Evolutionary conservation across 2,888 invertebrate species (phyloP).

Genomic region (Piscicola geometra): DNA sequence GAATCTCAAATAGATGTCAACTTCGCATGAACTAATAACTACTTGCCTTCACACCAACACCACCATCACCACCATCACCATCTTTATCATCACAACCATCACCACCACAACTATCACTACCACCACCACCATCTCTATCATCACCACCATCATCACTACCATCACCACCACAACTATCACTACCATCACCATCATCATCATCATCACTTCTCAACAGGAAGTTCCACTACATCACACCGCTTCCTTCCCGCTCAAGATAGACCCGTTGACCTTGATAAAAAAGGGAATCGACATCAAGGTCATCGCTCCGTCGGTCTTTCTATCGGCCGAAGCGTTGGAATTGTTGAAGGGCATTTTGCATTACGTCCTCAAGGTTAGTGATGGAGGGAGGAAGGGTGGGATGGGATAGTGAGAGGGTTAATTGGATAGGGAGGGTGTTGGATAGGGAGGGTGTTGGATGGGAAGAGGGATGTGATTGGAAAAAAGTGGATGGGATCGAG

Average conservation of each 20-base stretch:
- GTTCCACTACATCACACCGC: not conserved
- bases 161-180: not conserved
- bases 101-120: not conserved
- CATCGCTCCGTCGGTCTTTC: conserved; percentile 38
- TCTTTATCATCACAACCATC: not conserved
- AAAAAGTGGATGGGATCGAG: too few species aligned
- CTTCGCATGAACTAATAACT: too few species aligned
- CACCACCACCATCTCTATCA: not conserved
- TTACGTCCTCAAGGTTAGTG: conserved; percentile 41
- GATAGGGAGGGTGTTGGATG: too few species aligned
- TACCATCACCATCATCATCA: too few species aligned
- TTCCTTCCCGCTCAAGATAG: conserved; percentile 37
- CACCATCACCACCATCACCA: too few species aligned
- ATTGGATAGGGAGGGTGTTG: too few species aligned
- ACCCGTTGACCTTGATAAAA: conserved; percentile 45
- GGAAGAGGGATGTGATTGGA: too few species aligned
- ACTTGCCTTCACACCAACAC: too few species aligned
- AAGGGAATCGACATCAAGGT: conserved; percentile 39
- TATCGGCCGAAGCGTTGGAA: conserved; percentile 46
- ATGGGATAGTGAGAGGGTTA: too few species aligned
- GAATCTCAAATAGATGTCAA: too few species aligned
- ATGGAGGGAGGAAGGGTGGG: not conserved
- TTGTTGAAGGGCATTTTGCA: conserved; percentile 47
- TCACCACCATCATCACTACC: not conserved
- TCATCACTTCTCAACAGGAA: not conserved